Base-by-base conservation (phyloP, 2,888 invertebrate genomes). In the Thymelicus lineola region DNA sequence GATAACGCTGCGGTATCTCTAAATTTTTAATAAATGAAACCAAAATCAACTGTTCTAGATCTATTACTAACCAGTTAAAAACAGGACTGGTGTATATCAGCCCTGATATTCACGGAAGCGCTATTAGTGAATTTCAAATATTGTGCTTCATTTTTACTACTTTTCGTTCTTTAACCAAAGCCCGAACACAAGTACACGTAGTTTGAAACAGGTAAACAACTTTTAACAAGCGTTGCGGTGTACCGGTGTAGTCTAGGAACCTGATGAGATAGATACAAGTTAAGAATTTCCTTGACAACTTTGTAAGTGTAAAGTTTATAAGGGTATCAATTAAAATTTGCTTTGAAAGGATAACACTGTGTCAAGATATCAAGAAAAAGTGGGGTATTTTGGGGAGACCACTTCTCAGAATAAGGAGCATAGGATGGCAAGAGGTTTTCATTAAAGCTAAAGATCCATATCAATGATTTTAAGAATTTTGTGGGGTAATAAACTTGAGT, bases 201-300 rank as follows among this genome's bases (percentile, higher is more conserved):
- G 67, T 67, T 61, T 28, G 67, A 15, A 45, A 61, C 59, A 60
- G 66, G 60, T 67, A 67, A 67, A 67, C 53, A 68, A 68, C 55
- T 68, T 68, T 68, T 68, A 68, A 68, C 67, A 55, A 67, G 61
- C 61, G 45, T 4, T 55, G 61, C 45, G 57, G 35, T 55, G 55
- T 55, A 28, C 17, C 17, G 66, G 17, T 55, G 7, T 61, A 61
- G 67, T 55, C 10, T 42, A 61, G 67, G 67, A 55, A 17, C 5
- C 38, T 36, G n/a, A 53, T 50, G 20, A 53, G 9, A 12, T 53
- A 53, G 9, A 12, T 53, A 20, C 10, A 5, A 20, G 53, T 20
- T 53, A 12, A 9, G 9, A 50, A 50, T 50, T 50, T 50, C 50
- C 50, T 17, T 17, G 50, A 50, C 17, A 50, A 50, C 50, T 55